A percentile compares a stretch with the other conserved stretches of the same genome.
Conservation (phyloP, 2,113 vertebrate genomes). For the Gyps fulvus region DNA sequence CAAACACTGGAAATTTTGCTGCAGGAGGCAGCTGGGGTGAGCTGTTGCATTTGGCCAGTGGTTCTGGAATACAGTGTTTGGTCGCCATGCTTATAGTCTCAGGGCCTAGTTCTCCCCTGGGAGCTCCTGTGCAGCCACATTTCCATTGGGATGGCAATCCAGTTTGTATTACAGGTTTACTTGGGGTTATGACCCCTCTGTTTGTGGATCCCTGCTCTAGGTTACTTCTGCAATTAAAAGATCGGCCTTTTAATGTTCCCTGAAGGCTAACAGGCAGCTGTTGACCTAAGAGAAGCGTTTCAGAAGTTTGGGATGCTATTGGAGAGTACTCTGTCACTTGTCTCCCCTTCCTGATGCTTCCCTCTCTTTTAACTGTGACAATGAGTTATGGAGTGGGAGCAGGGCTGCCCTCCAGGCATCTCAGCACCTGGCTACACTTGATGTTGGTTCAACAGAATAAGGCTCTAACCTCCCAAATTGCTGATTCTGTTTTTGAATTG, state of each 20-base stretch:
- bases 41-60: not conserved
- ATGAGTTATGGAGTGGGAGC: not conserved
- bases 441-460: not conserved
- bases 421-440: not conserved
- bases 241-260: not conserved
- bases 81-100: not conserved
- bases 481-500: not conserved
- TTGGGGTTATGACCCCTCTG: not conserved
- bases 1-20: not conserved
- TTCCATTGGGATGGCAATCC: not conserved
- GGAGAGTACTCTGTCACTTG: not conserved
- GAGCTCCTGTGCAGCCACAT: not conserved
- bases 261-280: not conserved
- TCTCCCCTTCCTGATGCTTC: not conserved
- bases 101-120: not conserved
- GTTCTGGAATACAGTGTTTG: not conserved
- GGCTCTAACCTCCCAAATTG: not conserved
- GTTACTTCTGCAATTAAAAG: not conserved
- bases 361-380: not conserved
- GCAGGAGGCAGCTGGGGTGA: not conserved
- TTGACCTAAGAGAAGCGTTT: not conserved
- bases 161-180: not conserved
- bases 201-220: not conserved
- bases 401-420: not conserved
- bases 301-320: not conserved